These are phyloP conservation scores for Tribolium freemani DNA, from an alignment of 2,888 invertebrate genomes.

Conservation along the genomic window DNA sequence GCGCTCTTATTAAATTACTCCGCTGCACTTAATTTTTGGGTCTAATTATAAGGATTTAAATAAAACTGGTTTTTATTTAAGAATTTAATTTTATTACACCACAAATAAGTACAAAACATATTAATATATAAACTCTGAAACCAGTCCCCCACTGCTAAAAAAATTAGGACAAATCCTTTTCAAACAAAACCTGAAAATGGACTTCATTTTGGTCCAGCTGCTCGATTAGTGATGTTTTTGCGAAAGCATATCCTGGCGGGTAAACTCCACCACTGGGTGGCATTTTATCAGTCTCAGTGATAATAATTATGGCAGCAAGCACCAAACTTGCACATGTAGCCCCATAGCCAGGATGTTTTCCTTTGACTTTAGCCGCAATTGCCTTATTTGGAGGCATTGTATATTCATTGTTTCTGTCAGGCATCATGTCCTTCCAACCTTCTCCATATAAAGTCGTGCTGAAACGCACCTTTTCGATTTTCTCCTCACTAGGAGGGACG, in stretches of 20 bases:
- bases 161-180: slow-evolving; percentile 41
- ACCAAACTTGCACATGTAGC: slow-evolving; percentile 83
- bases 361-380: slow-evolving; percentile 77
- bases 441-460: slow-evolving; percentile 79
- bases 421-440: slow-evolving; percentile 82
- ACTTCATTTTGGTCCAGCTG: slow-evolving; percentile 80
- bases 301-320: slow-evolving; percentile 80
- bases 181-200: slow-evolving; percentile 75
- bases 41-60: no score
- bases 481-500: slow-evolving; percentile 76
- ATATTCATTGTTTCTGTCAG: slow-evolving; percentile 72
- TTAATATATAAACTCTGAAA: neutral
- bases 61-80: no score
- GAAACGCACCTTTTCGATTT: slow-evolving; percentile 75
- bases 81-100: no score
- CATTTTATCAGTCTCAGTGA: slow-evolving; percentile 83
- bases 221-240: slow-evolving; percentile 82
- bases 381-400: slow-evolving; percentile 75
- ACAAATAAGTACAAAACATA: neutral
- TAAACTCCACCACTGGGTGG: slow-evolving; percentile 87
- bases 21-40: no score
- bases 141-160: neutral
- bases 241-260: slow-evolving; percentile 89
- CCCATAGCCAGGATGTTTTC: slow-evolving; percentile 87
- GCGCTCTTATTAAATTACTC: no score